phyloP scores from a whole-genome alignment of 2,113 vertebrate genomes.

The Heloderma charlesbogerti region DNA sequence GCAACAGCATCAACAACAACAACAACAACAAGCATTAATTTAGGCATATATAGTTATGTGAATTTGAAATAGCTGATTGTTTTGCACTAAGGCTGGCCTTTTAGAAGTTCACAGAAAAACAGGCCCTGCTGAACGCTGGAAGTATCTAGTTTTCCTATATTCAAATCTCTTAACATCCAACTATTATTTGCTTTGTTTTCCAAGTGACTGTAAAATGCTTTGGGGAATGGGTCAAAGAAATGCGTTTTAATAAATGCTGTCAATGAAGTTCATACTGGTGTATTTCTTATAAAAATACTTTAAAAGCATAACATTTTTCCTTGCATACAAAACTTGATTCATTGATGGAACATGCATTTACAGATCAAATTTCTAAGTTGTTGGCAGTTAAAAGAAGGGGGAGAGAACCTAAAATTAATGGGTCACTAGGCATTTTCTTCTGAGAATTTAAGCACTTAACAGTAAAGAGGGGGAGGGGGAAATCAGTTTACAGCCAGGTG shows the following conservation, averaged over 20 bases:
- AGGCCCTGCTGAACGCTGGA: background rate
- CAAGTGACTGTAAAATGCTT: conserved; percentile 38
- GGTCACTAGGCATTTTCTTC: conserved; percentile 78
- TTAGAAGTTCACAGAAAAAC: background rate
- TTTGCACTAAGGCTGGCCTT: background rate
- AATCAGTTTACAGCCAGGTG: conserved; percentile 80
- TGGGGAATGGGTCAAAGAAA: conserved; percentile 36
- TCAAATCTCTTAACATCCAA: conserved; percentile 36
- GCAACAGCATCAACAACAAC: background rate
- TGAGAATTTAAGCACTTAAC: conserved; percentile 82
- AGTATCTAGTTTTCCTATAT: background rate
- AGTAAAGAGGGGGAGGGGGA: conserved; percentile 64
- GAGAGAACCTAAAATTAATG: conserved; percentile 79
- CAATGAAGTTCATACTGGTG: background rate
- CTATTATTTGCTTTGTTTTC: conserved; percentile 34
- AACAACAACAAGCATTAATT: background rate
- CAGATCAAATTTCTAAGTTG: conserved; percentile 79
- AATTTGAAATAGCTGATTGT: background rate
- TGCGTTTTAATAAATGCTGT: conserved; percentile 4
- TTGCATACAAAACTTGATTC: conserved; percentile 74
- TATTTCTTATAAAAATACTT: conserved; percentile 49
- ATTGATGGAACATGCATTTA: conserved; percentile 71
- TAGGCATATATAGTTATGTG: background rate
- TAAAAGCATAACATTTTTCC: conserved; percentile 52
- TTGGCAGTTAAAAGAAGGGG: conserved; percentile 62